phyloP scores from a whole-genome alignment of 1,140 invertebrate species.

The Nasonia vitripennis region DNA sequence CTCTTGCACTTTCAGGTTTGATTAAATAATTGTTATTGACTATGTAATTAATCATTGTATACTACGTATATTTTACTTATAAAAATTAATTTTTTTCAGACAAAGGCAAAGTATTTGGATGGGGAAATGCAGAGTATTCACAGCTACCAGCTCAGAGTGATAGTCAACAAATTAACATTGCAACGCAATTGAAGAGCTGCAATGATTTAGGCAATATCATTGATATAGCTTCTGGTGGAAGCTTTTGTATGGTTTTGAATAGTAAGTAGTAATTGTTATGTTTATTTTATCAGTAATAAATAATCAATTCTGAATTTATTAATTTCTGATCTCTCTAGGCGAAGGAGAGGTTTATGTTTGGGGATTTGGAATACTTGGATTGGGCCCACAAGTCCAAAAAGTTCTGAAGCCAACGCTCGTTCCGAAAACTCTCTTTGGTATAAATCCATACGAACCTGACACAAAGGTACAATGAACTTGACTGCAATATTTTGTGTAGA shows the following conservation, averaged over 20 bases:
- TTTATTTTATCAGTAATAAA: conserved; percentile 3
- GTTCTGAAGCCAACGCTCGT: conserved; percentile 82
- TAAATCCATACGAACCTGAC: conserved; percentile 86
- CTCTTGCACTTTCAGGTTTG: conserved; percentile 90
- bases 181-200: conserved; percentile 80
- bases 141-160: conserved; percentile 79
- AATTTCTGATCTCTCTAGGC: conserved; percentile 74
- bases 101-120: conserved; percentile 95
- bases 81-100: conserved; percentile 76
- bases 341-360: conserved; percentile 91
- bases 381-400: conserved; percentile 86
- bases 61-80: not conserved
- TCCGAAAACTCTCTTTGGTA: conserved; percentile 88
- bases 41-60: conserved; percentile 15
- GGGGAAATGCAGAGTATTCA: conserved; percentile 97
- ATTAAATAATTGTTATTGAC: not conserved
- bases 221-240: conserved; percentile 90
- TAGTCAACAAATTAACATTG: conserved; percentile 81
- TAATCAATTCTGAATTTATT: conserved; percentile 49
- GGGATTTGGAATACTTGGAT: conserved; percentile 94
- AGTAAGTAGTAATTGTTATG: conserved; percentile 74
- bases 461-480: conserved; percentile 75
- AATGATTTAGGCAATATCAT: conserved; percentile 83
- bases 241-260: conserved; percentile 89
- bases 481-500: conserved; percentile 1